These are phyloP conservation scores for Andrena trimmerana DNA, from an alignment of 2,888 invertebrate species.

Conservation along the genomic window DNA sequence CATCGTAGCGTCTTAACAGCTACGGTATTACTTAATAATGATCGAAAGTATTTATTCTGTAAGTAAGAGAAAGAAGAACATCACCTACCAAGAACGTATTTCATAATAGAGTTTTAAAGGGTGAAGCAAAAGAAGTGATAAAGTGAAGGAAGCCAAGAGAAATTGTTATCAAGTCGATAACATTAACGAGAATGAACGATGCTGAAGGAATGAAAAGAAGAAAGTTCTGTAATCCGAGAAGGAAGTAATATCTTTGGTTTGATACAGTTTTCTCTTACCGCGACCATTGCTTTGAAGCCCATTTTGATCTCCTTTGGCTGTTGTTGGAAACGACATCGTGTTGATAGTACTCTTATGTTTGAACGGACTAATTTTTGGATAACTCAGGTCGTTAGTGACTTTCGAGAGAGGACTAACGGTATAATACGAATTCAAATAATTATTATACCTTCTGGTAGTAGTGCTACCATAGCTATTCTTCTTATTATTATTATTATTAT, in stretches of 20 bases:
- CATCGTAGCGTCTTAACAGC: slow-evolving; percentile 8
- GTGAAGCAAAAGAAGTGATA: slow-evolving; percentile 12
- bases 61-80: neutral
- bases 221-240: slow-evolving; percentile 1
- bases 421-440: slow-evolving; percentile 70
- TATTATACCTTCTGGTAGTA: slow-evolving; percentile 72
- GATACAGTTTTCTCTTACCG: slow-evolving; percentile 80
- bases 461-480: slow-evolving; percentile 45
- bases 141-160: slow-evolving; percentile 37
- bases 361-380: slow-evolving; percentile 80
- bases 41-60: neutral
- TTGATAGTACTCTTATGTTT: slow-evolving; percentile 79
- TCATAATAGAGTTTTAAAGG: neutral
- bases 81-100: neutral
- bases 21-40: slow-evolving; percentile 11
- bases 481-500: slow-evolving; percentile 56
- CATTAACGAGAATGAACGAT: neutral
- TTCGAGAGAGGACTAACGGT: slow-evolving; percentile 72
- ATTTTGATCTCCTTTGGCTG: slow-evolving; percentile 78
- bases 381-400: slow-evolving; percentile 78
- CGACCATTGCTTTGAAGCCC: slow-evolving; percentile 79
- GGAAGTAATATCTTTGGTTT: slow-evolving; percentile 35
- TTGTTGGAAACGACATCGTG: slow-evolving; percentile 74
- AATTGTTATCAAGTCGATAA: slow-evolving; percentile 45
- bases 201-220: slow-evolving; percentile 4